Evolutionary conservation across 2,888 invertebrate species (phyloP).

Genomic region (Drosophila helvetica): DNA sequence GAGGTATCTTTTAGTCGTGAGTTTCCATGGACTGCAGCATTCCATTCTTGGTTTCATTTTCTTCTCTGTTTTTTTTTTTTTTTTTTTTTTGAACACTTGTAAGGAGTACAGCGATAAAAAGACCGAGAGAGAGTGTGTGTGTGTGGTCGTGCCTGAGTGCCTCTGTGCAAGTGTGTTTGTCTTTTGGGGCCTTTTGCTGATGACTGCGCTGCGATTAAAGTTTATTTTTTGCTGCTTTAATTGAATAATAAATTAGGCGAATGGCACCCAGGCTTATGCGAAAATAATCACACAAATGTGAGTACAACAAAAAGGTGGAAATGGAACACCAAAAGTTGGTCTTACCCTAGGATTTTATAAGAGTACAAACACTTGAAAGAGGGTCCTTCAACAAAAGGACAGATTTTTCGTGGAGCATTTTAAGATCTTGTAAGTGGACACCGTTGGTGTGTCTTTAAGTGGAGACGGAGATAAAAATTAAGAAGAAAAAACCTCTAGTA

Average conservation of each 20-base stretch:
- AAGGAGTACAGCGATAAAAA: not conserved
- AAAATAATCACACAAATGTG: conserved; percentile 26
- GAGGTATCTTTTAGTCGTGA: not conserved
- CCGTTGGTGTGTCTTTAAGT: not conserved
- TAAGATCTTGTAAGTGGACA: not conserved
- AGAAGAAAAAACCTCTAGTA: not conserved
- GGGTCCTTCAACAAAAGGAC: not conserved
- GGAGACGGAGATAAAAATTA: not conserved
- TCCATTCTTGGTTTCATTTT: not conserved
- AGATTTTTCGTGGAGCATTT: not conserved
- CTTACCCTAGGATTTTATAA: not conserved
- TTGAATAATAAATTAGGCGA: conserved; percentile 78
- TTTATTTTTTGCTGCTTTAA: conserved; percentile 76
- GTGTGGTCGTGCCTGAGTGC: conserved; percentile 8
- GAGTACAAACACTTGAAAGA: not conserved
- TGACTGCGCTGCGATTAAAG: conserved; percentile 70
- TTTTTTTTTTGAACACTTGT: conserved; percentile 46
- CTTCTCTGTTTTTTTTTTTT: conserved; percentile 45
- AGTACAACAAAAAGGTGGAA: conserved; percentile 5
- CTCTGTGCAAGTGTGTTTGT: conserved; percentile 18
- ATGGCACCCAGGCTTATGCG: conserved; percentile 52
- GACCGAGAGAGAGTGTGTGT: conserved; percentile 20
- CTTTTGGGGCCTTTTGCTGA: conserved; percentile 58
- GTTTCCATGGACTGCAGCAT: not conserved
- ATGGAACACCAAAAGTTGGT: not conserved